Conservation (phyloP, 2,888 invertebrate species). For the Drosophila neutralis region DNA sequence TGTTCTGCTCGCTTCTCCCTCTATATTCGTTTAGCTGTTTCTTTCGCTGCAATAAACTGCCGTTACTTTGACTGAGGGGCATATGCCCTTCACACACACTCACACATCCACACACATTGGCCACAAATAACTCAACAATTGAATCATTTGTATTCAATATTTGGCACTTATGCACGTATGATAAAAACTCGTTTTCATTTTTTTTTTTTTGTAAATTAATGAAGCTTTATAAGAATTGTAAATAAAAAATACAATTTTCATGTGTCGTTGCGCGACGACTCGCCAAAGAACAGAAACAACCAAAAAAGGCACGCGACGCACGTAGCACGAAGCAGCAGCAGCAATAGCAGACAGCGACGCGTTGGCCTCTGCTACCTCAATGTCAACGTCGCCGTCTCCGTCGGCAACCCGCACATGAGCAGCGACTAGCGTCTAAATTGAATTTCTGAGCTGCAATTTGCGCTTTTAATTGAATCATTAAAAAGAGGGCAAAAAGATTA, state of each 20-base stretch:
- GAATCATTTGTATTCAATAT: constrained; percentile 38
- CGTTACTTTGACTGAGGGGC: constrained; percentile 61
- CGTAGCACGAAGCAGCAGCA: constrained; percentile 35
- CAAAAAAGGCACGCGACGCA: constrained; percentile 54
- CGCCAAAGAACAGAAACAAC: constrained; percentile 29
- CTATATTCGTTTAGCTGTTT: constrained; percentile 44
- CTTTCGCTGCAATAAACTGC: constrained; percentile 58
- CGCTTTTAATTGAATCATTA: constrained; percentile 79
- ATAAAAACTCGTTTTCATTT: constrained; percentile 10
- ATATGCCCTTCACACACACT: constrained; percentile 21
- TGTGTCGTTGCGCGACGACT: constrained; percentile 21
- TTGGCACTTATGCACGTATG: constrained; percentile 45
- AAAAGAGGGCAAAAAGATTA: constrained; percentile 76
- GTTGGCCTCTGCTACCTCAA: constrained; percentile 58
- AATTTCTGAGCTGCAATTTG: constrained; percentile 74
- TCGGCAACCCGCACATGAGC: constrained; percentile 30
- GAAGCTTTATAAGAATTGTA: constrained; percentile 19
- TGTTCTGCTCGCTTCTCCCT: constrained; percentile 32
- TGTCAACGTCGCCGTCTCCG: constrained; percentile 48
- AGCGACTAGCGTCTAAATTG: constrained; percentile 63
- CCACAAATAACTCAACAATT: constrained; percentile 51
- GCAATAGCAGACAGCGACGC: constrained; percentile 34
- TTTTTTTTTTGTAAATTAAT: constrained; percentile 38
- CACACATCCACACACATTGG: constrained; percentile 10
- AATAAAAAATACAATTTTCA: constrained; percentile 21